Evolutionary conservation across 2,888 invertebrate species (phyloP).

Genomic region (Shargacucullia verbasci): DNA sequence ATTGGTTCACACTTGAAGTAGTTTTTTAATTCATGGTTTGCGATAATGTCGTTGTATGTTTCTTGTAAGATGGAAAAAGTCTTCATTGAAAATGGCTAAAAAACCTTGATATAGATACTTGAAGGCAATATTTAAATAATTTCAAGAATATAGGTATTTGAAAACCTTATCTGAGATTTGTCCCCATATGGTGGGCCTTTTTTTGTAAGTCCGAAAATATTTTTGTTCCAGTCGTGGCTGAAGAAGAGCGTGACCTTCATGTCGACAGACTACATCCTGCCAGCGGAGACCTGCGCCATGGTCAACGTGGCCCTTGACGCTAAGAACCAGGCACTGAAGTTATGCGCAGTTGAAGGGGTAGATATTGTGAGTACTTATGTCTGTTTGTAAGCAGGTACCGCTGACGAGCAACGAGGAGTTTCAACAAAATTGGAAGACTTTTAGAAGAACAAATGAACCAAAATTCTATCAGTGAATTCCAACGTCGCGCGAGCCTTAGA

Average conservation of each 20-base stretch:
- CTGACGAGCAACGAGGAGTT: neutral
- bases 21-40: too few relatives aligned
- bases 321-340: conserved; percentile 98
- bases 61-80: too few relatives aligned
- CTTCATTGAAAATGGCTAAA: too few relatives aligned
- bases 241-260: conserved; percentile 97
- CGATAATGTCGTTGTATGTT: too few relatives aligned
- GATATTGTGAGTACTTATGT: conserved; percentile 93
- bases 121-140: too few relatives aligned
- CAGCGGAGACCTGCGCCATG: conserved; percentile 99
- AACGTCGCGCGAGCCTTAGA: conserved; percentile 5
- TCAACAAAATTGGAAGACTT: neutral
- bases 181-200: too few relatives aligned
- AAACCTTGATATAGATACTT: too few relatives aligned
- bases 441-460: neutral
- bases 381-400: conserved; percentile 37
- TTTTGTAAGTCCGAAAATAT: too few relatives aligned
- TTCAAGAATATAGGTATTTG: too few relatives aligned
- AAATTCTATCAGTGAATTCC: neutral
- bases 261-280: conserved; percentile 99
- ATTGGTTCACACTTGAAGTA: too few relatives aligned
- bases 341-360: conserved; percentile 98
- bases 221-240: conserved; percentile 92
- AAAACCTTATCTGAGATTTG: too few relatives aligned
- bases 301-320: conserved; percentile 99